Evolutionary conservation across 2,797 vertebrate genomes (phyloP).

Genomic region (Lithobates sylvaticus): DNA sequence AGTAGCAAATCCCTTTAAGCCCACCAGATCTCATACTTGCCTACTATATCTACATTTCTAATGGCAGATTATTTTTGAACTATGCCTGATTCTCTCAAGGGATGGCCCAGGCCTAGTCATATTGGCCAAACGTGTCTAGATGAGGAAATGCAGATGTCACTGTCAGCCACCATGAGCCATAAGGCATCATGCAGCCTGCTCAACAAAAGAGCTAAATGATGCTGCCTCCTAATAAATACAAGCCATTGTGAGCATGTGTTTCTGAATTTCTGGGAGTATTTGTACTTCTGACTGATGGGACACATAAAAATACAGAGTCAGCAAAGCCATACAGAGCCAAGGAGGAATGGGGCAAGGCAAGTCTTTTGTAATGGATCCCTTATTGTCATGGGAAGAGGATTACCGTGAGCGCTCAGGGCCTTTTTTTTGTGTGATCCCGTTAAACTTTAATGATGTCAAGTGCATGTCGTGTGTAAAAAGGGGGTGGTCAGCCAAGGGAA

Average conservation of each 20-base stretch:
- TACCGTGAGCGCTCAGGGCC: constrained; percentile 39
- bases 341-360: constrained; percentile 46
- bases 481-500: constrained; percentile 31
- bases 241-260: constrained; percentile 32
- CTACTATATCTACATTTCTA: neutral
- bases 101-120: neutral
- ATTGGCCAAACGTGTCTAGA: neutral
- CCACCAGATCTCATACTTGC: neutral
- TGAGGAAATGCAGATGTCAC: constrained; percentile 9
- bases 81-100: neutral
- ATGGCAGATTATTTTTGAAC: neutral
- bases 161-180: constrained; percentile 8
- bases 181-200: neutral
- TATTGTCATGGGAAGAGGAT: constrained; percentile 62
- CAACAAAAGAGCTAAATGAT: constrained; percentile 38
- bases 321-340: constrained; percentile 36
- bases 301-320: constrained; percentile 53
- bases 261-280: constrained; percentile 34
- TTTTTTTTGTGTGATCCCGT: constrained; percentile 60
- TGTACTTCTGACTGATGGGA: constrained; percentile 54
- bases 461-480: constrained; percentile 54
- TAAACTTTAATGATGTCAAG: constrained; percentile 63
- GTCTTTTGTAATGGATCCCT: constrained; percentile 61
- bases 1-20: too few relatives aligned
- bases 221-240: constrained; percentile 31